phyloP scores from a whole-genome alignment of 2,888 invertebrate genomes.

The Aporophyla lueneburgensis region DNA sequence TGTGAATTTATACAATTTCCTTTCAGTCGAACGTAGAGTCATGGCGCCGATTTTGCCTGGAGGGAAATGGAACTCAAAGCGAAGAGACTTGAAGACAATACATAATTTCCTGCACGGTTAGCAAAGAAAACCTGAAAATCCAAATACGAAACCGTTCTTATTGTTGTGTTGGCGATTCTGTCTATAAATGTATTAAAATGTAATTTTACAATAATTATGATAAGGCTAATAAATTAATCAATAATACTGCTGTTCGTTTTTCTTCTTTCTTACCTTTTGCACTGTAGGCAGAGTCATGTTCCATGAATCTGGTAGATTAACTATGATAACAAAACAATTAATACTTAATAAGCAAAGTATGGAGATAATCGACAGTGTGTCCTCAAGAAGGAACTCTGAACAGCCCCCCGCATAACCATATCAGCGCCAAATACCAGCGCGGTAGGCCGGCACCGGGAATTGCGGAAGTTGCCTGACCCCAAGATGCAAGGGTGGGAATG shows the following conservation, averaged over 20 bases:
- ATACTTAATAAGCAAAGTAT: not conserved
- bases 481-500: too few species aligned
- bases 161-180: not conserved
- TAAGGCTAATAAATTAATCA: not conserved
- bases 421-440: too few species aligned
- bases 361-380: too few species aligned
- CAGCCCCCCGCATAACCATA: too few species aligned
- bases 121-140: not conserved
- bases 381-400: too few species aligned
- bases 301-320: not conserved
- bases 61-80: conserved; percentile 79
- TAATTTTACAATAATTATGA: not conserved
- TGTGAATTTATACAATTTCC: not conserved
- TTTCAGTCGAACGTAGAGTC: conserved; percentile 81
- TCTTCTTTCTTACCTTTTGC: not conserved
- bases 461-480: too few species aligned
- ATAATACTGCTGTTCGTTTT: not conserved
- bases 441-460: too few species aligned
- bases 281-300: too few species aligned
- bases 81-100: conserved; percentile 67
- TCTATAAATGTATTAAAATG: not conserved
- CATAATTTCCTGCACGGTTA: conserved; percentile 10
- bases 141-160: not conserved
- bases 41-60: conserved; percentile 77
- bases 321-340: not conserved